Evolutionary conservation across 2,113 vertebrate species (phyloP).

Genomic region (Cryptomyrus ogoouensis): DNA sequence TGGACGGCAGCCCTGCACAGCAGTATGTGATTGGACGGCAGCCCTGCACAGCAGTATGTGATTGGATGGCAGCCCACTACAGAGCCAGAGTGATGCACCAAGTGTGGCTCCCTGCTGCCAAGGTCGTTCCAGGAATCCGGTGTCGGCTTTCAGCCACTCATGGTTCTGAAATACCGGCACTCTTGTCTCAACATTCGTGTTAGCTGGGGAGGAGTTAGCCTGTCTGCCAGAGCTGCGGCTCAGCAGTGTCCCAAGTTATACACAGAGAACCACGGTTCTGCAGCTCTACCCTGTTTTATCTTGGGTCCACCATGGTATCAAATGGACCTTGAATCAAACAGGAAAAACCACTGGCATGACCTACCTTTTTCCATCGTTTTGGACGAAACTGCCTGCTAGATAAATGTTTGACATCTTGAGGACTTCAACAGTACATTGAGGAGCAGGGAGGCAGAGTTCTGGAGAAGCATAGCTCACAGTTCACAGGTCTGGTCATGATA

Average conservation of each 20-base stretch:
- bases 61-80: not conserved
- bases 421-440: not conserved
- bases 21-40: not conserved
- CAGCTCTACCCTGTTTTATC: not conserved
- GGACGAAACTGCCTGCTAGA: not conserved
- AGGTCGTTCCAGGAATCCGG: conserved; percentile 57
- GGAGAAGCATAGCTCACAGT: not conserved
- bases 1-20: not conserved
- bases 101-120: conserved; percentile 52
- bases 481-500: not conserved
- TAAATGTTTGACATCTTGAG: not conserved
- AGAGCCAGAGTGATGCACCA: not conserved
- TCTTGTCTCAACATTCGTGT: not conserved
- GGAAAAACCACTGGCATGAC: not conserved
- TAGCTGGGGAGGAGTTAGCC: not conserved
- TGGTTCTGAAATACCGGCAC: conserved; percentile 26
- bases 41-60: not conserved
- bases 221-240: not conserved
- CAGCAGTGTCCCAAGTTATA: not conserved
- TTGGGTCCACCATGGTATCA: not conserved
- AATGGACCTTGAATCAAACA: not conserved
- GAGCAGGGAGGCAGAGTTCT: not conserved
- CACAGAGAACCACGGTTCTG: not conserved
- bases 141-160: conserved; percentile 53
- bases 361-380: not conserved